Conservation (phyloP, 2,888 invertebrate genomes). For the Idaea biselata region DNA sequence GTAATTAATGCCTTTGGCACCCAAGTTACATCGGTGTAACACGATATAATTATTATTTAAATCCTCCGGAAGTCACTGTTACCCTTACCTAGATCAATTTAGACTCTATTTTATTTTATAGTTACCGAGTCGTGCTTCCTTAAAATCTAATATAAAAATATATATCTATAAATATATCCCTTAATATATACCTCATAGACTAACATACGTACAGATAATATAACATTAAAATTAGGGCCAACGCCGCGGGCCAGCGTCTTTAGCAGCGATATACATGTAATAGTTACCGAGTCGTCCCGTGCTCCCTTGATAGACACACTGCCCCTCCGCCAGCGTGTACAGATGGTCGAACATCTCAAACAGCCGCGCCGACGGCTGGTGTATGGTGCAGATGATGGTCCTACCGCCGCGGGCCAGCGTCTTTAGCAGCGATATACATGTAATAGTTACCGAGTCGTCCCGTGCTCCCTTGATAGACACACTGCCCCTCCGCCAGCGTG, state of each 20-base stretch:
- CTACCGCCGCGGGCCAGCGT: slow-evolving; percentile 93
- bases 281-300: slow-evolving; percentile 88
- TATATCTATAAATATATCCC: too few species aligned
- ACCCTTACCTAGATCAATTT: too few species aligned
- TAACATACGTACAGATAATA: too few species aligned
- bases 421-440: not conserved
- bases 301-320: slow-evolving; percentile 96
- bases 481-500: slow-evolving; percentile 95
- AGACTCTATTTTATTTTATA: too few species aligned
- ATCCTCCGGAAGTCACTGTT: too few species aligned
- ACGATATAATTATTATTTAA: too few species aligned
- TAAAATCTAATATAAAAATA: too few species aligned
- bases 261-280: slow-evolving; percentile 2
- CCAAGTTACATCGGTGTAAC: too few species aligned
- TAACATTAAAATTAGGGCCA: too few species aligned
- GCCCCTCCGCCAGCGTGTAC: slow-evolving; percentile 95
- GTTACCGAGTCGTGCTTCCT: too few species aligned
- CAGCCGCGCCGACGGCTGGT: slow-evolving; percentile 97
- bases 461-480: slow-evolving; percentile 96
- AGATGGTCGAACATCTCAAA: slow-evolving; percentile 98
- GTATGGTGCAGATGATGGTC: slow-evolving; percentile 97
- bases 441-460: slow-evolving; percentile 84
- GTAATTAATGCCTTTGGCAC: too few species aligned
- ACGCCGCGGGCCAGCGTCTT: slow-evolving; percentile 90
- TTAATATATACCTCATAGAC: too few species aligned